Evolutionary conservation across 1,140 invertebrate species (phyloP).

Genomic region (Sycophaga agraensis): DNA sequence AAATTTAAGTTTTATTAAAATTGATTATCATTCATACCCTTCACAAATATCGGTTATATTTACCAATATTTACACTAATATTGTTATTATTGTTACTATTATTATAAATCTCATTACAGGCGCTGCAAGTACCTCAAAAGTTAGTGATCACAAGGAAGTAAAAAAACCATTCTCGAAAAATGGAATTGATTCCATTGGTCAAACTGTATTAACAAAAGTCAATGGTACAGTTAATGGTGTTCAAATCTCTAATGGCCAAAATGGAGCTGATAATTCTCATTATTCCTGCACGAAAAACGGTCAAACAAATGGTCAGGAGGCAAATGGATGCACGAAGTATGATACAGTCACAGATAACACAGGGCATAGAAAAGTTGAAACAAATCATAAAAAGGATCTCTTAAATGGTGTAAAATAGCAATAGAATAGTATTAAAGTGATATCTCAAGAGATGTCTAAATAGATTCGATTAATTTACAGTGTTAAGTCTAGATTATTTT

Average conservation of each 20-base stretch:
- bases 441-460: constrained; percentile 3
- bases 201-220: constrained; percentile 6
- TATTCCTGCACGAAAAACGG: neutral
- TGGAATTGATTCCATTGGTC: constrained; percentile 5
- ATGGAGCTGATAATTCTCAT: neutral
- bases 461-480: constrained; percentile 1
- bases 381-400: constrained; percentile 9
- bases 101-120: too few relatives aligned
- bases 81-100: too few relatives aligned
- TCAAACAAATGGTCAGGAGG: neutral
- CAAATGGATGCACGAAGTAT: neutral
- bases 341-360: neutral
- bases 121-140: neutral
- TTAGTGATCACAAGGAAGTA: neutral
- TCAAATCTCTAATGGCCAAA: neutral
- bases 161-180: constrained; percentile 16
- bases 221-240: constrained; percentile 8
- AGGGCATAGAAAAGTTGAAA: constrained; percentile 2
- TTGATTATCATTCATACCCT: neutral
- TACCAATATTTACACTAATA: too few relatives aligned
- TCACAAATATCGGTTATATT: neutral
- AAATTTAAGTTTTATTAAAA: too few relatives aligned
- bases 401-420: constrained; percentile 19
- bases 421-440: neutral
- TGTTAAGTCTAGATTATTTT: constrained; percentile 11